Conservation (phyloP, 2,113 vertebrate genomes). For the Monopterus albus region DNA sequence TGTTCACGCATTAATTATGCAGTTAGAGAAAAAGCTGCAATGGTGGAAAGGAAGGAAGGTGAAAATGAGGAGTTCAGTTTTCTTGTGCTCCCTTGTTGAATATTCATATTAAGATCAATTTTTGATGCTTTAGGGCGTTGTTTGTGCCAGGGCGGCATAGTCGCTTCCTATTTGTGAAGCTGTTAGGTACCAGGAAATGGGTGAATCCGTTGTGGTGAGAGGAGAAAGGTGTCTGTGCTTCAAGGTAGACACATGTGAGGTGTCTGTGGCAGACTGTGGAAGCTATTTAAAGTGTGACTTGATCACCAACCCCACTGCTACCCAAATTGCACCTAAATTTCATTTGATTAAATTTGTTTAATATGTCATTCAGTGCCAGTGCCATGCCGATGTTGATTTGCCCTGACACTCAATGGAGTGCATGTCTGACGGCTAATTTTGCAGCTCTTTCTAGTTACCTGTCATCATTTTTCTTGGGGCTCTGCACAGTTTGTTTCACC, state of each 20-base stretch:
- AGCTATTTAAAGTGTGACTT: conserved; percentile 56
- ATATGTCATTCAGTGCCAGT: conserved; percentile 37
- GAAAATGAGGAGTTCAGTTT: conserved; percentile 85
- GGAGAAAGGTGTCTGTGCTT: conserved; percentile 73
- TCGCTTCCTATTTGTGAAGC: conserved; percentile 77
- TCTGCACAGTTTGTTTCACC: conserved; percentile 73
- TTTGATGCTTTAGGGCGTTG: conserved; percentile 81
- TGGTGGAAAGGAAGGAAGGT: conserved; percentile 80
- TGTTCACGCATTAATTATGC: conserved; percentile 86
- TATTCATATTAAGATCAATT: conserved; percentile 85
- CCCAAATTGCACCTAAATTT: conserved; percentile 33
- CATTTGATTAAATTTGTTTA: conserved; percentile 53
- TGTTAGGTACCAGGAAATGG: conserved; percentile 78
- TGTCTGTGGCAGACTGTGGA: conserved; percentile 64
- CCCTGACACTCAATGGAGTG: conserved; percentile 43
- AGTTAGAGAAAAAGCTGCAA: conserved; percentile 83
- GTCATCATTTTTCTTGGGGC: conserved; percentile 55
- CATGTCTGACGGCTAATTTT: conserved; percentile 54
- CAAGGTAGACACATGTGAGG: conserved; percentile 70
- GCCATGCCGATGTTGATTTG: conserved; percentile 11
- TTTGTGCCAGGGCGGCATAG: conserved; percentile 79
- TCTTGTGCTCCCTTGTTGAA: conserved; percentile 79
- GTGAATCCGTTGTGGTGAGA: conserved; percentile 69
- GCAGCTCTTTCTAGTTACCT: conserved; percentile 47
- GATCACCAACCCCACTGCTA: conserved; percentile 51